Evolutionary conservation across 2,797 vertebrate genomes (phyloP).

Genomic region (Sciurus carolinensis): DNA sequence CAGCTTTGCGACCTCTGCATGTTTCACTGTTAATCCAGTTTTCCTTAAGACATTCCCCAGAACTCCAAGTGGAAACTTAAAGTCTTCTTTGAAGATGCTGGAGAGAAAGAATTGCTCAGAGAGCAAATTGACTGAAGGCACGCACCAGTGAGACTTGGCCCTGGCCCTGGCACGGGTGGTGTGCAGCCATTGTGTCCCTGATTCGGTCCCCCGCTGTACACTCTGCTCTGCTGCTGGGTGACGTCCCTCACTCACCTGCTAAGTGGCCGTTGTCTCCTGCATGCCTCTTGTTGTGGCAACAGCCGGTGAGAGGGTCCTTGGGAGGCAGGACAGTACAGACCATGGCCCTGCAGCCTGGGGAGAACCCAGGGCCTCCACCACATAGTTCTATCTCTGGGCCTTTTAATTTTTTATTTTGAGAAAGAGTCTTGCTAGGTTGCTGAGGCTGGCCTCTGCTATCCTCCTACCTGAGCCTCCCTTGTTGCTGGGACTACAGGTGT

Average conservation of each 20-base stretch:
- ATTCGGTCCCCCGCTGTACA: not conserved
- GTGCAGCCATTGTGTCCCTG: not conserved
- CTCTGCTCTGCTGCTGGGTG: not conserved
- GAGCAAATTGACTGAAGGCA: not conserved
- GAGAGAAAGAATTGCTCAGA: conserved; percentile 35
- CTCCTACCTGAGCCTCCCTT: too few relatives aligned
- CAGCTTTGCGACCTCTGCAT: not conserved
- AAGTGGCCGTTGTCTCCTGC: not conserved
- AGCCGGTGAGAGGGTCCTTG: too few relatives aligned
- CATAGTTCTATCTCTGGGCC: too few relatives aligned
- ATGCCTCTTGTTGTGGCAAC: too few relatives aligned
- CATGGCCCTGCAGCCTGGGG: too few relatives aligned
- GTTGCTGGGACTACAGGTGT: too few relatives aligned
- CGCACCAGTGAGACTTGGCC: not conserved
- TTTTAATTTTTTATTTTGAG: too few relatives aligned
- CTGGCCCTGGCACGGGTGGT: too few relatives aligned
- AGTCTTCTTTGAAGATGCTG: conserved; percentile 34
- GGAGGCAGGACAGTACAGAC: too few relatives aligned
- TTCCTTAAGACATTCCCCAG: conserved; percentile 71
- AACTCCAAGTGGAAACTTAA: conserved; percentile 58
- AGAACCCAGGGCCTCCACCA: too few relatives aligned
- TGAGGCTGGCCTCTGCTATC: too few relatives aligned
- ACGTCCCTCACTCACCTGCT: not conserved
- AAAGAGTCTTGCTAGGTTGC: too few relatives aligned
- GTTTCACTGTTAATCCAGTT: conserved; percentile 60